Evolutionary conservation across 2,113 vertebrate species (phyloP).

Genomic region (Spermophilus dauricus): DNA sequence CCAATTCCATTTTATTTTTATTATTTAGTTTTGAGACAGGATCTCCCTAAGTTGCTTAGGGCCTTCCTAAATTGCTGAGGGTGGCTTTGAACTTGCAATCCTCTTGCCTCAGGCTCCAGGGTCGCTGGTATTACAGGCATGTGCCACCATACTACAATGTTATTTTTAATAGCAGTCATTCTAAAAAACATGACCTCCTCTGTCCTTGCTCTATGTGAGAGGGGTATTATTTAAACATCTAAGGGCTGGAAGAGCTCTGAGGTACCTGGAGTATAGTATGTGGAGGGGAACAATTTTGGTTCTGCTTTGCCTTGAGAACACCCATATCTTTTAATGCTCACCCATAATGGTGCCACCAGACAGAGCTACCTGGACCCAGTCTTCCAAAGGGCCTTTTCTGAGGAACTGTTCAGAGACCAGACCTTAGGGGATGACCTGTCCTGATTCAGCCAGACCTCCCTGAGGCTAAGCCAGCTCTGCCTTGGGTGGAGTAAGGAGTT

Average conservation of each 20-base stretch:
- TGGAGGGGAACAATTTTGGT: not conserved
- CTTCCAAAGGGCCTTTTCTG: not conserved
- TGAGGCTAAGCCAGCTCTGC: no score
- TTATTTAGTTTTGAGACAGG: no score
- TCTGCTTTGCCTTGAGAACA: not conserved
- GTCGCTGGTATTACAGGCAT: no score
- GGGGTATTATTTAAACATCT: not conserved
- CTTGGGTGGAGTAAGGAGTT: not conserved
- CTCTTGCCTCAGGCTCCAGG: no score
- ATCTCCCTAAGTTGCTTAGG: no score
- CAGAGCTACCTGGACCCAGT: not conserved
- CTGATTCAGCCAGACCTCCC: not conserved
- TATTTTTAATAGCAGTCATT: slow-evolving; percentile 25
- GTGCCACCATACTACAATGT: not conserved
- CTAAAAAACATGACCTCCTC: not conserved
- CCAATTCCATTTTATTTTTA: no score
- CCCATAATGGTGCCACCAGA: not conserved
- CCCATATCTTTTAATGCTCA: not conserved
- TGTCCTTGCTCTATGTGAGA: not conserved
- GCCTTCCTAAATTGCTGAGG: no score
- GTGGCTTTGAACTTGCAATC: no score
- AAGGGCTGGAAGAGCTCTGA: not conserved
- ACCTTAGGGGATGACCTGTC: not conserved
- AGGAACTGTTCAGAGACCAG: not conserved
- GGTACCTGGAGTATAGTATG: not conserved